These are phyloP conservation scores for Halichoerus grypus DNA, from an alignment of 2,113 vertebrate species.

Conservation along the genomic window DNA sequence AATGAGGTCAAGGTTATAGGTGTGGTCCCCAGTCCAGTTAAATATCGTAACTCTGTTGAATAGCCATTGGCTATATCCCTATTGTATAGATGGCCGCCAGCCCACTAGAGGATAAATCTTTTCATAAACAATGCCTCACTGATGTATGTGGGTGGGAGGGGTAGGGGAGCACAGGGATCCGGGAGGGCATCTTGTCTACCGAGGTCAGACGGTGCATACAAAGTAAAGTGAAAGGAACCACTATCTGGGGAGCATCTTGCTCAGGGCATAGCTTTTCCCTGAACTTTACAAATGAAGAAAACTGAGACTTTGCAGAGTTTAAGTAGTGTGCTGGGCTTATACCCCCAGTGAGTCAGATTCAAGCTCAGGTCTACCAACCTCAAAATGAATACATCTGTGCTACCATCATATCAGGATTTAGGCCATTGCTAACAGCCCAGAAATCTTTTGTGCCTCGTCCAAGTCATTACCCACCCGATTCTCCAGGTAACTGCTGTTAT, in stretches of 20 bases:
- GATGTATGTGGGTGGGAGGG: background rate
- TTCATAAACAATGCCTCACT: background rate
- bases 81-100: background rate
- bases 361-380: background rate
- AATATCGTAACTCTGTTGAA: background rate
- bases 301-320: background rate
- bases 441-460: background rate
- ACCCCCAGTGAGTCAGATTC: background rate
- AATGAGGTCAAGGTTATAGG: background rate
- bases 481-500: background rate
- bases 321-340: background rate
- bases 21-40: background rate
- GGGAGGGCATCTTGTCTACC: background rate
- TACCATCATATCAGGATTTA: background rate
- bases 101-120: background rate
- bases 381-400: background rate
- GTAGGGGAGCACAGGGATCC: background rate
- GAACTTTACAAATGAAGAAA: conserved; percentile 20
- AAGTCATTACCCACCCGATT: background rate
- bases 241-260: background rate
- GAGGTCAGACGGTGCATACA: background rate
- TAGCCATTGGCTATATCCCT: background rate
- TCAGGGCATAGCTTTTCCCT: background rate
- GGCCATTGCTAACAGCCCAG: too few species aligned
- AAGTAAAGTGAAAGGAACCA: background rate